Evolutionary conservation across 1,140 invertebrate genomes (phyloP).

Genomic region (Dufourea novaeangliae): DNA sequence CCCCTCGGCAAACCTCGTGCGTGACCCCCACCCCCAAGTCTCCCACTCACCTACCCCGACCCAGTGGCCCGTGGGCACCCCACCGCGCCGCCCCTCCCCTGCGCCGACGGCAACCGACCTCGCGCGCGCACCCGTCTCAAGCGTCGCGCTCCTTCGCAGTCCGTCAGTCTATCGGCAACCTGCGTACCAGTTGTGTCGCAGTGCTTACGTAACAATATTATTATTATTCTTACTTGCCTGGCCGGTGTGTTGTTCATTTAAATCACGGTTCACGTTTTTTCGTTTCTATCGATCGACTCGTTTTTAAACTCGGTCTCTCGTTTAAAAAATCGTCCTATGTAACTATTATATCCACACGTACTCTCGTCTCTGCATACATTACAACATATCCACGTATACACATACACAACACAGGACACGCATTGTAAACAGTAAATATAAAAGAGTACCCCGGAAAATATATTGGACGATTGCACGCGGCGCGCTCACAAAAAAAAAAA

Average conservation of each 20-base stretch:
- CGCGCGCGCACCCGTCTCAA: constrained; percentile 77
- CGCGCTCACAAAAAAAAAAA: constrained; percentile 41
- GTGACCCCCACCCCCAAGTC: constrained; percentile 48
- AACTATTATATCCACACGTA: background rate
- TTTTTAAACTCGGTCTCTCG: constrained; percentile 22
- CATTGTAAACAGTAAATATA: constrained; percentile 14
- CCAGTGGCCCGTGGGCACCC: constrained; percentile 69
- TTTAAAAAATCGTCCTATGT: background rate
- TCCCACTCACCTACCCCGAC: constrained; percentile 67
- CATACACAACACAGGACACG: background rate
- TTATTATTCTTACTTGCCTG: constrained; percentile 76
- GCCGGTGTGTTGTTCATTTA: constrained; percentile 54
- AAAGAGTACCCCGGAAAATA: constrained; percentile 4
- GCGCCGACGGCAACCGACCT: constrained; percentile 64
- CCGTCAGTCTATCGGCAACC: constrained; percentile 81
- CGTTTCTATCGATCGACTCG: constrained; percentile 25
- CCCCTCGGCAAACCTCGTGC: constrained; percentile 52
- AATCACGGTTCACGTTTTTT: constrained; percentile 49
- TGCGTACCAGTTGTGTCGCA: constrained; percentile 80
- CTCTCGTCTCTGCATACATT: background rate
- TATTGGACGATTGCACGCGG: constrained; percentile 20
- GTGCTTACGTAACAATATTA: constrained; percentile 75
- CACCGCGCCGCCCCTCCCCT: constrained; percentile 62
- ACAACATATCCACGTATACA: background rate
- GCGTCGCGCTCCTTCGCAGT: constrained; percentile 61